These are phyloP conservation scores for Oreochromis mossambicus DNA, from an alignment of 2,797 vertebrate genomes.

Conservation along the genomic window DNA sequence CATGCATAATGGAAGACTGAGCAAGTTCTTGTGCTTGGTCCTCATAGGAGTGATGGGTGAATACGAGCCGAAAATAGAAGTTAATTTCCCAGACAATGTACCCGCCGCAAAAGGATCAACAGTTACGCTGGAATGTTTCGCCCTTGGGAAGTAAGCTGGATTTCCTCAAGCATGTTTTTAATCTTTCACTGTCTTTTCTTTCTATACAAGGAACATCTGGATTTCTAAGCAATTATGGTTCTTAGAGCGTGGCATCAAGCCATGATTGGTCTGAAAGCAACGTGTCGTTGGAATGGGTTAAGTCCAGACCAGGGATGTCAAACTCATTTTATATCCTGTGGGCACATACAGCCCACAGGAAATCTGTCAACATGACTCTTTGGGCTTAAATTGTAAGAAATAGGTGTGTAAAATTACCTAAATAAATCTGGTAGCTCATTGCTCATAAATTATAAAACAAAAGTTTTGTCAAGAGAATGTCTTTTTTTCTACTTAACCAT, in stretches of 20 bases:
- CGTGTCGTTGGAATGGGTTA: conserved; percentile 14
- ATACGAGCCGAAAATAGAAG: conserved; percentile 99
- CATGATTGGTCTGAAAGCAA: conserved; percentile 27
- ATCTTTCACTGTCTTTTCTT: conserved; percentile 43
- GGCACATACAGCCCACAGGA: not conserved
- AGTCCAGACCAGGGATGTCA: not conserved
- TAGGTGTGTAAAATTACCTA: not conserved
- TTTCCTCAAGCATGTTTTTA: conserved; percentile 66
- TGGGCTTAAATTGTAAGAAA: not conserved
- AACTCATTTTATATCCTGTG: not conserved
- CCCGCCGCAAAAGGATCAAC: conserved; percentile 91
- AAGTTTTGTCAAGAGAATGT: not conserved
- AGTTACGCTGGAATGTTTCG: conserved; percentile 93
- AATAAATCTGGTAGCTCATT: no score
- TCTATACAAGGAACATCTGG: conserved; percentile 10
- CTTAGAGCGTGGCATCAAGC: conserved; percentile 12
- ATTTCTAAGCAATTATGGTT: conserved; percentile 57
- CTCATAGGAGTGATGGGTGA: conserved; percentile 91
- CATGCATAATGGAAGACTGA: conserved; percentile 69
- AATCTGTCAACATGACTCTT: not conserved
- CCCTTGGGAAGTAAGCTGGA: conserved; percentile 93
- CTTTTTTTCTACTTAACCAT: not conserved
- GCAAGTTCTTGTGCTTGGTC: conserved; percentile 51
- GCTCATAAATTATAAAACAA: not conserved
- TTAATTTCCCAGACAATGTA: conserved; percentile 92